phyloP scores from a whole-genome alignment of 2,888 invertebrate species.

The Empis livida region DNA sequence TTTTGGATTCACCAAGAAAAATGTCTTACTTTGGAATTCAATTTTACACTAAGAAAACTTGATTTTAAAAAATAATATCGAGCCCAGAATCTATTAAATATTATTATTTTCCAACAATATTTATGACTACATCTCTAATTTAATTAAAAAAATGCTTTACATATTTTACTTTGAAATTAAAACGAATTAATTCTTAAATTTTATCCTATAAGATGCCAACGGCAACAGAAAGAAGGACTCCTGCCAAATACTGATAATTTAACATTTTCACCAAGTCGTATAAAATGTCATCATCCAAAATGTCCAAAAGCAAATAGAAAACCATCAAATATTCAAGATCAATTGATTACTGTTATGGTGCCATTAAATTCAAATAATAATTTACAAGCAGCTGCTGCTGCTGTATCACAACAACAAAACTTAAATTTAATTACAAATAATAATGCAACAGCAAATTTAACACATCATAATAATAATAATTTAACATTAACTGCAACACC shows the following conservation, averaged over 20 bases:
- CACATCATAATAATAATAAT: conserved; percentile 1
- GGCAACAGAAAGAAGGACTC: conserved; percentile 34
- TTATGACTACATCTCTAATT: too few species aligned
- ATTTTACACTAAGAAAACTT: too few species aligned
- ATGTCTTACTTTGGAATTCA: too few species aligned
- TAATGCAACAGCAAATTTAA: conserved; percentile 4
- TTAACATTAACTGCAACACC: conserved; percentile 9
- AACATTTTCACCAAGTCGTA: conserved; percentile 35
- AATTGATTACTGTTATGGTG: conserved; percentile 36
- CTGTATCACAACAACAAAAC: conserved; percentile 8
- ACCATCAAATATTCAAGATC: conserved; percentile 34
- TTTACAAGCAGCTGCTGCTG: conserved; percentile 14
- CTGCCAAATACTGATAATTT: conserved; percentile 34
- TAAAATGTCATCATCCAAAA: conserved; percentile 36
- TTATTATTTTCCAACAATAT: too few species aligned
- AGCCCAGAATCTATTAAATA: too few species aligned
- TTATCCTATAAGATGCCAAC: conserved; percentile 33
- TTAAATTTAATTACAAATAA: conserved; percentile 1
- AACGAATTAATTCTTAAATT: not conserved
- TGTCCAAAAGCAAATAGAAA: conserved; percentile 33
- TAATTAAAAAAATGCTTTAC: not conserved
- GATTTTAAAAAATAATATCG: too few species aligned
- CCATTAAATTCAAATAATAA: conserved; percentile 33
- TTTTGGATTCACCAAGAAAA: too few species aligned
- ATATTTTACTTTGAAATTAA: conserved; percentile 4